Percentiles rank a stretch among this genome's conserved stretches.
phyloP scores from a whole-genome alignment of 2,888 invertebrate genomes.

The Vesta saturnalis region DNA sequence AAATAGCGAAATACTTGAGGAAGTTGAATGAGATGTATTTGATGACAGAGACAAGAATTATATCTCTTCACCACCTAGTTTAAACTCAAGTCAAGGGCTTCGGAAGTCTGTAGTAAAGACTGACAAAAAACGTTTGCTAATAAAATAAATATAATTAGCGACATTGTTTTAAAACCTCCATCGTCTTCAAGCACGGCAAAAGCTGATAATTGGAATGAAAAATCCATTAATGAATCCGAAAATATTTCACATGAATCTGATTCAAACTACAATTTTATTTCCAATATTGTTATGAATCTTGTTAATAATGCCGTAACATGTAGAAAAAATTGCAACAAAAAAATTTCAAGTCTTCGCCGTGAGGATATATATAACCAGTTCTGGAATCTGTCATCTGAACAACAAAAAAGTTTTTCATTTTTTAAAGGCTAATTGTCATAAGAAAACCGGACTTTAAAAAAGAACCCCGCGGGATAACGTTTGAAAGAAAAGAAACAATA shows the following conservation, averaged over 20 bases:
- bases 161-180: neutral
- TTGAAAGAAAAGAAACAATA: too few species aligned
- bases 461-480: too few species aligned
- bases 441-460: too few species aligned
- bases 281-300: neutral
- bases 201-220: neutral
- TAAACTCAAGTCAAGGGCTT: neutral
- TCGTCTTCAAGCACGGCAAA: neutral
- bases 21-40: neutral
- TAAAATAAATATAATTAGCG: neutral
- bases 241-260: neutral
- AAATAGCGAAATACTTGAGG: neutral
- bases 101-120: too few species aligned
- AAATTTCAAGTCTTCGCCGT: slow-evolving; percentile 1
- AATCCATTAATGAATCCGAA: neutral
- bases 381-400: too few species aligned
- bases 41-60: neutral
- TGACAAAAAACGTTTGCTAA: neutral
- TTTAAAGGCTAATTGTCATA: too few species aligned
- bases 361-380: neutral
- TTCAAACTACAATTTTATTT: neutral
- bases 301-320: neutral
- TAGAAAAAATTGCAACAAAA: slow-evolving; percentile 3
- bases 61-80: neutral
- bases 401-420: slow-evolving; percentile 2